Percentiles rank a stretch among this genome's conserved stretches.
phyloP scores from a whole-genome alignment of 2,888 invertebrate genomes.

The Agrotis ipsilon region DNA sequence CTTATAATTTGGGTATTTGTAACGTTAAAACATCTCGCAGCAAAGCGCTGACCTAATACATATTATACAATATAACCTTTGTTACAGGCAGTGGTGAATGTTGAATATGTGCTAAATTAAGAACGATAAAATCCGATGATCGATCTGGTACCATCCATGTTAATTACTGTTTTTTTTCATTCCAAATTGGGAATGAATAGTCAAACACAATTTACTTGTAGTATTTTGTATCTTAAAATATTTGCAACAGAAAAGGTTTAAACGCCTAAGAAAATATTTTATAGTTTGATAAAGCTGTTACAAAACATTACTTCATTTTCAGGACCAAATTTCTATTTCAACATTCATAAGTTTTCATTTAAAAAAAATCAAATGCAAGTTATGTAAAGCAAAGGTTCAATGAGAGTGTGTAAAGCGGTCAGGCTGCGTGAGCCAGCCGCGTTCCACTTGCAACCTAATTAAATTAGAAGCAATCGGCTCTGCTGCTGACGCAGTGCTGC shows the following conservation, averaged over 20 bases:
- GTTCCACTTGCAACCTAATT: conserved; percentile 88
- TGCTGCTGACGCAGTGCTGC: conserved; percentile 65
- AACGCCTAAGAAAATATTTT: too few species aligned
- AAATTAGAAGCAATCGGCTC: conserved; percentile 88
- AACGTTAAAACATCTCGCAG: conserved; percentile 32
- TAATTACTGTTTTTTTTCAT: conserved; percentile 7
- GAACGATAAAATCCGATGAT: conserved; percentile 30
- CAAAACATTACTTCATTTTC: conserved; percentile 5
- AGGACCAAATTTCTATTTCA: conserved; percentile 6
- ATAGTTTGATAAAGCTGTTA: too few species aligned
- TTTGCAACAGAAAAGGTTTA: neutral
- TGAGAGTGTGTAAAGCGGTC: conserved; percentile 72
- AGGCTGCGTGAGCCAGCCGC: conserved; percentile 73
- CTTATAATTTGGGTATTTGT: conserved; percentile 64
- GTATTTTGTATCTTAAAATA: conserved; percentile 4
- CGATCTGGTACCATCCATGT: conserved; percentile 10
- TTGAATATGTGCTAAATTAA: conserved; percentile 41
- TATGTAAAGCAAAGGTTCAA: conserved; percentile 66
- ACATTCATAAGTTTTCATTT: neutral
- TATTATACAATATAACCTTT: conserved; percentile 8
- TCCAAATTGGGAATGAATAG: conserved; percentile 7
- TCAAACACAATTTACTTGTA: conserved; percentile 8
- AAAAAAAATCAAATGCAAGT: conserved; percentile 44
- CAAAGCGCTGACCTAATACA: neutral
- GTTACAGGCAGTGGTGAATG: conserved; percentile 11